Evolutionary conservation across 2,888 invertebrate genomes (phyloP).

Genomic region (Thereva unica): DNA sequence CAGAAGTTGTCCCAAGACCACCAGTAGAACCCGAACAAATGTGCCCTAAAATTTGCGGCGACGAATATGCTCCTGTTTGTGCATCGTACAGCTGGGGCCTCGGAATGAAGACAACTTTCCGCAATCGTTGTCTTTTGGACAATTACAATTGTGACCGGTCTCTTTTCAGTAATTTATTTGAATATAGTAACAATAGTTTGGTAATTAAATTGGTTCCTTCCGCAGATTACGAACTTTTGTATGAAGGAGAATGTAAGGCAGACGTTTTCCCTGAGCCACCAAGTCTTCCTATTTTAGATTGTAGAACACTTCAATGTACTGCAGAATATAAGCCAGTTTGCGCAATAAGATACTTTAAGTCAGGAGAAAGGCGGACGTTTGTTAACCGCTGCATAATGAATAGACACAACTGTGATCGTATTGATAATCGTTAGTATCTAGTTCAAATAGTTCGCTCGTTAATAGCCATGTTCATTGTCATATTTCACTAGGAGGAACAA

Average conservation of each 20-base stretch:
- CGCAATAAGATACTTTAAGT: neutral
- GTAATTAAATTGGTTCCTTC: neutral
- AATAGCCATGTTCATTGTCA: too few relatives aligned
- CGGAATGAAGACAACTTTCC: conserved; percentile 6
- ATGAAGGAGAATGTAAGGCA: conserved; percentile 12
- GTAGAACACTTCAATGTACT: neutral
- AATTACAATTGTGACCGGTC: conserved; percentile 20
- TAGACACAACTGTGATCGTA: conserved; percentile 10
- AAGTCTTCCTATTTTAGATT: neutral
- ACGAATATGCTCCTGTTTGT: conserved; percentile 5
- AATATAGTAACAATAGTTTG: neutral
- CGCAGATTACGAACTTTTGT: conserved; percentile 6
- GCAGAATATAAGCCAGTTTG: conserved; percentile 14
- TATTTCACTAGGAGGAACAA: too few relatives aligned
- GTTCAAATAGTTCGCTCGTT: too few relatives aligned
- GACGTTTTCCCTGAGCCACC: neutral
- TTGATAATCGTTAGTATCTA: conserved; percentile 4
- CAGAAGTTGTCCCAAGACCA: neutral
- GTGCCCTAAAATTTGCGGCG: conserved; percentile 6
- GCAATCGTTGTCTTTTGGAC: conserved; percentile 9
- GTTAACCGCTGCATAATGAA: conserved; percentile 9
- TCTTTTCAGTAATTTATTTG: neutral
- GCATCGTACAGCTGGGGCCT: neutral
- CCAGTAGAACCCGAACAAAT: neutral
- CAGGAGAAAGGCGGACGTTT: neutral